phyloP scores from a whole-genome alignment of 2,797 vertebrate species.

The Tapirus indicus region DNA sequence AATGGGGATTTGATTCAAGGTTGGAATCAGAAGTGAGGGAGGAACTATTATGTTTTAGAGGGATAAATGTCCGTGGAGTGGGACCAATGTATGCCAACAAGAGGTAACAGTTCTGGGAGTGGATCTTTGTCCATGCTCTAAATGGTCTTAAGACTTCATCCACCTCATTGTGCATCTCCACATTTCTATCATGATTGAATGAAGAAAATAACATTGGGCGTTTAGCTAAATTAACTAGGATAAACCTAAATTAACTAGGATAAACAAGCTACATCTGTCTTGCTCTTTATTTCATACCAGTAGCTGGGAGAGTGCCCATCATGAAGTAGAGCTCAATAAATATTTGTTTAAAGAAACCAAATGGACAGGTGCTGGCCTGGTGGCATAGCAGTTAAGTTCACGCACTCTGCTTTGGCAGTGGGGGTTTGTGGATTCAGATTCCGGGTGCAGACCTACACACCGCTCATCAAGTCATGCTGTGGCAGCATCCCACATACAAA shows the following conservation, averaged over 20 bases:
- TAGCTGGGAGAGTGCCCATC: neutral
- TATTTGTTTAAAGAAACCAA: neutral
- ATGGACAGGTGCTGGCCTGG: no score
- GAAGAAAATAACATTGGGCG: fast-evolving
- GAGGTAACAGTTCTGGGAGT: neutral
- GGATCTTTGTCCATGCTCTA: neutral
- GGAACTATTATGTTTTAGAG: neutral
- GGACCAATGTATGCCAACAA: fast-evolving
- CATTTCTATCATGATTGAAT: fast-evolving
- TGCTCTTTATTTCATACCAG: neutral
- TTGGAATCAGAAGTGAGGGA: neutral
- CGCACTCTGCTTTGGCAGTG: no score
- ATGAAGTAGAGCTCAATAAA: neutral
- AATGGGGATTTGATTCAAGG: neutral
- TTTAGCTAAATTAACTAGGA: neutral
- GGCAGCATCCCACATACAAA: no score
- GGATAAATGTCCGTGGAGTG: fast-evolving
- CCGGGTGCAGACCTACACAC: no score
- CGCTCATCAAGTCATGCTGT: no score
- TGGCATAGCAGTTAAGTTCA: no score
- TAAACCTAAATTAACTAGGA: neutral
- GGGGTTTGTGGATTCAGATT: no score
- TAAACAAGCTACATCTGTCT: neutral
- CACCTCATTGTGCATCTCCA: neutral
- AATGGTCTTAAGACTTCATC: neutral